Percentiles rank a stretch among this genome's conserved stretches.
Evolutionary conservation across 2,797 vertebrate genomes (phyloP).

Genomic region (Muscicapa comitata): DNA sequence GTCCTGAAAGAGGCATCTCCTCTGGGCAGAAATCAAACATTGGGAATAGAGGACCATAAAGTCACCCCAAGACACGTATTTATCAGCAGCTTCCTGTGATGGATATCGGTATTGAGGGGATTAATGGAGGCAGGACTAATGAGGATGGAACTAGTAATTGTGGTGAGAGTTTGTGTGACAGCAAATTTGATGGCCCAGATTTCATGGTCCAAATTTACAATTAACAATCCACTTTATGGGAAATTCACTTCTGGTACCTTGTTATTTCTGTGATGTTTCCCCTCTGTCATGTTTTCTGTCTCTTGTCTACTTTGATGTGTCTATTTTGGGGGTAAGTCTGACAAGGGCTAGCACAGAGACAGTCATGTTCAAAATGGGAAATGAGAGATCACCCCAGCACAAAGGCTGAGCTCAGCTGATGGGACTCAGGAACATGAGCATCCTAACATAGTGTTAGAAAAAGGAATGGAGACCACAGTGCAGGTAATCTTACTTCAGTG

Average conservation of each 20-base stretch:
- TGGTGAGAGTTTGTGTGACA: not conserved
- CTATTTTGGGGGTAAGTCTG: not conserved
- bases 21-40: not conserved
- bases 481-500: not conserved
- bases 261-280: not conserved
- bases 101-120: not conserved
- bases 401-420: not conserved
- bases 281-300: not conserved
- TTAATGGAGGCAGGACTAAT: not conserved
- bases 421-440: not conserved
- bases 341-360: not conserved
- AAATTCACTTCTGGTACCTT: not conserved
- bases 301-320: not conserved
- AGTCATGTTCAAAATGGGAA: not conserved
- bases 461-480: not conserved
- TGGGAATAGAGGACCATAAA: not conserved
- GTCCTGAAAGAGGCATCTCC: not conserved
- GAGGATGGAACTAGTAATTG: not conserved
- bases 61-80: not conserved
- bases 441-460: not conserved
- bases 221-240: not conserved
- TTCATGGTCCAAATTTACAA: not conserved
- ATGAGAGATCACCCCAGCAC: not conserved
- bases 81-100: not conserved
- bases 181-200: not conserved